These are phyloP conservation scores for Danionella dracula DNA, from an alignment of 2,797 vertebrate species.

Conservation along the genomic window DNA sequence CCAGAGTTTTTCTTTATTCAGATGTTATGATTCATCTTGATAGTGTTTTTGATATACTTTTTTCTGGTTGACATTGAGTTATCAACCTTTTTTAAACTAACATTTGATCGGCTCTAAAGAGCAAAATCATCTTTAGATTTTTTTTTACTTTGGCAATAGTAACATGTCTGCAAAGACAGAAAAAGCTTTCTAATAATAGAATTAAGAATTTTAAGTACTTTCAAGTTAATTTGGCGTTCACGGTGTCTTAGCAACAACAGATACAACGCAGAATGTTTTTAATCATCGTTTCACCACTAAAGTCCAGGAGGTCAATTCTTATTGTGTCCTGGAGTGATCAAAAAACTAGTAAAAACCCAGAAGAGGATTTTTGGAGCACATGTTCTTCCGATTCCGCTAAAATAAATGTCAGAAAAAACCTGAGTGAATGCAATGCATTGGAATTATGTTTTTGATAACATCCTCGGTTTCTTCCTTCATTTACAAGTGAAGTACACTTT, in stretches of 20 bases:
- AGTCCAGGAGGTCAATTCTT: background rate
- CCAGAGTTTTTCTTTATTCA: too few relatives aligned
- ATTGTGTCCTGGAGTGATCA: background rate
- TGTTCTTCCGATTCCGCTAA: background rate
- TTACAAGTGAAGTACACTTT: too few relatives aligned
- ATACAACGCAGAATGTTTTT: background rate
- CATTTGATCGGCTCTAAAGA: background rate
- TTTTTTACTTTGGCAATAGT: background rate
- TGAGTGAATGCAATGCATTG: background rate
- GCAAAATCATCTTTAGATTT: conserved; percentile 3
- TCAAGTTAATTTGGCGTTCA: background rate
- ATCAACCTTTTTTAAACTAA: too few relatives aligned
- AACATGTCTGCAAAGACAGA: background rate
- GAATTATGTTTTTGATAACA: background rate
- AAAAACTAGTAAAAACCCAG: background rate
- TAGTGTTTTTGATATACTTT: too few relatives aligned
- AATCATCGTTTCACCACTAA: background rate
- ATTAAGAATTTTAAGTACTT: background rate
- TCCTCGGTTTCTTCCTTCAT: background rate
- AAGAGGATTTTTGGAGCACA: background rate
- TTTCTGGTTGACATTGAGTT: too few relatives aligned
- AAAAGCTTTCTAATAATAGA: background rate
- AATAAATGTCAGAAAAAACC: conserved; percentile 2
- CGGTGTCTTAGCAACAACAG: background rate
- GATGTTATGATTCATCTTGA: too few relatives aligned